Evolutionary conservation across 35 echinoderm and acorn worm genomes (phyloP).

Genomic region (Ptychodera flava): DNA sequence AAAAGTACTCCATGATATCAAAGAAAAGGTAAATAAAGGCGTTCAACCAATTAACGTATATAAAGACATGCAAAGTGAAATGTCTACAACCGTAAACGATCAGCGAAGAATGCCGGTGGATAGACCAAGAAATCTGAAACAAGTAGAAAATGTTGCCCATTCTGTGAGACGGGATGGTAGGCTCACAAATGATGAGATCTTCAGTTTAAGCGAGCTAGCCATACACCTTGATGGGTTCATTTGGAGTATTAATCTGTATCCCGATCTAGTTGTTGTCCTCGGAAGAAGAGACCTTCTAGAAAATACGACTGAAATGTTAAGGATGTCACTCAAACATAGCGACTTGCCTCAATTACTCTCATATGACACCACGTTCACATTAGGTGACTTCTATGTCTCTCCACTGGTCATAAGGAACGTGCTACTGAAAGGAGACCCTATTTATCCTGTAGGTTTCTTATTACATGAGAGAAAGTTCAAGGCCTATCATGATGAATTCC

Average conservation of each 20-base stretch:
- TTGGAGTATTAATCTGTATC: background rate
- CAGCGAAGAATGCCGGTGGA: background rate
- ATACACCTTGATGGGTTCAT: background rate
- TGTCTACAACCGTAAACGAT: background rate
- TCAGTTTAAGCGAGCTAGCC: background rate
- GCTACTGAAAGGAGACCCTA: background rate
- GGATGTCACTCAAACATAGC: background rate
- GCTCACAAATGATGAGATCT: background rate
- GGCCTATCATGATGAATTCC: constrained; percentile 11
- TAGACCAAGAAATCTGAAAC: background rate
- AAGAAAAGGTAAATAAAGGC: background rate
- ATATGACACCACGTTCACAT: constrained; percentile 20
- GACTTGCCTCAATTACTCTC: constrained; percentile 9
- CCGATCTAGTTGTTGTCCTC: background rate
- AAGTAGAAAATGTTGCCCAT: background rate
- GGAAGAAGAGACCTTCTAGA: background rate
- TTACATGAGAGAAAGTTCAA: constrained; percentile 12
- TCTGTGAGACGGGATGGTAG: background rate
- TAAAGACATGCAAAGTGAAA: background rate
- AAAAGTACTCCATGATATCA: background rate
- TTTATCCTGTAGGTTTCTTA: constrained; percentile 18
- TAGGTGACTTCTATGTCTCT: constrained; percentile 28
- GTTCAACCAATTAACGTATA: background rate
- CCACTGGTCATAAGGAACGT: constrained; percentile 13
- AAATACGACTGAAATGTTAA: background rate